Percentiles rank a stretch among this genome's conserved stretches.
These are phyloP conservation scores for Sciurus vulgaris DNA, from an alignment of 2,797 vertebrate genomes.

Conservation along the genomic window DNA sequence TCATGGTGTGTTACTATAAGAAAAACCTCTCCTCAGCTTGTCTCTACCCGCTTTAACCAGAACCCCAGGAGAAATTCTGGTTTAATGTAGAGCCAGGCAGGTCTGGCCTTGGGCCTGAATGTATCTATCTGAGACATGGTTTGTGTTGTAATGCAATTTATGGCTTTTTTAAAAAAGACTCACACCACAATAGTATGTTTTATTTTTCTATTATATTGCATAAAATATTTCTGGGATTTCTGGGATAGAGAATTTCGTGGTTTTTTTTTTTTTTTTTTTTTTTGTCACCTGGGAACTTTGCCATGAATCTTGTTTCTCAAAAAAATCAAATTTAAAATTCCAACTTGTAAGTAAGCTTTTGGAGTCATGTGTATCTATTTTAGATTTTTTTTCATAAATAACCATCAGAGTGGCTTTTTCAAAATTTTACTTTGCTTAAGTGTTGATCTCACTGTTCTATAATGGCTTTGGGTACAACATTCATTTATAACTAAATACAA, in stretches of 20 bases:
- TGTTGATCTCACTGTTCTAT: neutral
- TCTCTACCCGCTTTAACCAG: neutral
- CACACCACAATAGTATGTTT: constrained; percentile 41
- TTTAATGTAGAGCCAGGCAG: neutral
- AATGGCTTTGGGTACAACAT: neutral
- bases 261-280: neutral
- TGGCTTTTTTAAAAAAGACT: constrained; percentile 52
- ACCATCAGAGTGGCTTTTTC: neutral
- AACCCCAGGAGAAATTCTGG: neutral
- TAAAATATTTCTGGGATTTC: constrained; percentile 48
- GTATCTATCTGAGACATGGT: constrained; percentile 2
- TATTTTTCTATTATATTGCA: constrained; percentile 51
- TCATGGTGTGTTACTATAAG: neutral
- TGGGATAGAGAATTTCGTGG: constrained; percentile 38
- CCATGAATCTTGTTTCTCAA: constrained; percentile 19
- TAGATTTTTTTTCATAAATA: neutral
- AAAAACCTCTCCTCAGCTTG: neutral
- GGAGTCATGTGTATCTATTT: neutral
- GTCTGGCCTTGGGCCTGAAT: neutral
- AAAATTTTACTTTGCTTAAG: constrained; percentile 13
- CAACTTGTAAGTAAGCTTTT: constrained; percentile 51
- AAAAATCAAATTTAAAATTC: constrained; percentile 11
- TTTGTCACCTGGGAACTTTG: neutral
- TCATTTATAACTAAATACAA: constrained; percentile 41
- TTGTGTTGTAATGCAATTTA: constrained; percentile 52